phyloP scores from a whole-genome alignment of 2,113 vertebrate species.

The Chunga burmeisteri region DNA sequence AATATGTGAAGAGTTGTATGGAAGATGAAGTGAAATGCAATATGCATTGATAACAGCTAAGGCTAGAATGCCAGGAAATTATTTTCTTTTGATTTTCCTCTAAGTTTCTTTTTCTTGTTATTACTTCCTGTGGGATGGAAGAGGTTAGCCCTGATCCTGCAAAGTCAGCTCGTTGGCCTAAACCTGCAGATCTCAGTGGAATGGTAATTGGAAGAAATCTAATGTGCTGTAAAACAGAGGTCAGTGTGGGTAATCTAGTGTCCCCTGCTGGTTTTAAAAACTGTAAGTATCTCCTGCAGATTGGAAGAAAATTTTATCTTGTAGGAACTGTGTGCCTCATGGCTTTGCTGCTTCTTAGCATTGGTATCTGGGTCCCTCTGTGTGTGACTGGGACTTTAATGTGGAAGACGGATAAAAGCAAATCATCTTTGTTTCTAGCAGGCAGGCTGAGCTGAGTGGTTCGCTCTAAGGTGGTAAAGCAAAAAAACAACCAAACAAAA shows the following conservation, averaged over 20 bases:
- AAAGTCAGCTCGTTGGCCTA: background rate
- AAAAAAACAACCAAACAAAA: background rate
- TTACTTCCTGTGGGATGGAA: slow-evolving; percentile 27
- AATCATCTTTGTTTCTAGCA: background rate
- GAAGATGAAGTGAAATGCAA: slow-evolving; percentile 43
- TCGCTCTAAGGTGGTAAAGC: background rate
- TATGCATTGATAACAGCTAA: slow-evolving; percentile 23
- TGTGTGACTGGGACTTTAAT: background rate
- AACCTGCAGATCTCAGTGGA: slow-evolving; percentile 1
- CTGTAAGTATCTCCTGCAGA: background rate
- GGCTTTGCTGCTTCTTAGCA: background rate
- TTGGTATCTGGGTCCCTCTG: accelerated
- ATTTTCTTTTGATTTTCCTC: slow-evolving; percentile 39
- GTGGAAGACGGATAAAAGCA: background rate
- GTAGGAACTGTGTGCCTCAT: background rate
- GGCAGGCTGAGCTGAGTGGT: background rate
- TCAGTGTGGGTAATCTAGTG: background rate
- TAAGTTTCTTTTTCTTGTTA: slow-evolving; percentile 25
- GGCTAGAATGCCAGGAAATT: slow-evolving; percentile 41
- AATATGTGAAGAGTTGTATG: slow-evolving; percentile 11
- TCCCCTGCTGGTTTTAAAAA: background rate
- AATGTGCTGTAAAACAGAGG: slow-evolving; percentile 10
- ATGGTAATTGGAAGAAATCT: slow-evolving; percentile 15
- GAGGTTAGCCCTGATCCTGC: slow-evolving; percentile 21
- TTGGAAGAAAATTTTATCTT: background rate